Percentiles rank a stretch among this genome's conserved stretches.
Conservation (phyloP, 37 sponge, comb jelly and placozoan genomes). For the Beroe forskalii region DNA sequence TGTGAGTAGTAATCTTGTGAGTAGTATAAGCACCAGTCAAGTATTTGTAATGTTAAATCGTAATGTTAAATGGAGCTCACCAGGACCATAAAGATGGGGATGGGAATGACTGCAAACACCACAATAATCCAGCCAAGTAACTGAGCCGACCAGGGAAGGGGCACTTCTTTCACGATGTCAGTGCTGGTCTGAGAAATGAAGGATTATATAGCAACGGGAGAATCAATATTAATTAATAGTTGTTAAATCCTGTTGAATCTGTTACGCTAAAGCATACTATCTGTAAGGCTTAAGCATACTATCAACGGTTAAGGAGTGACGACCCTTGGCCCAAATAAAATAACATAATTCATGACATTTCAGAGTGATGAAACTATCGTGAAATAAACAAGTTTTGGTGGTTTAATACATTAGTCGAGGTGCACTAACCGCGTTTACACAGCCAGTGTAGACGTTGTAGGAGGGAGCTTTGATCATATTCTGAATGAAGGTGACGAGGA, state of each 20-base stretch:
- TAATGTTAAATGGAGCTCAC: too few relatives aligned
- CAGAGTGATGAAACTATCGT: too few relatives aligned
- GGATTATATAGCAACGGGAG: too few relatives aligned
- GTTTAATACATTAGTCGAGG: not conserved
- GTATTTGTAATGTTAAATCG: not conserved
- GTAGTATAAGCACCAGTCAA: not conserved
- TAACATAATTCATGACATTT: too few relatives aligned
- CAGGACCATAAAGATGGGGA: constrained; percentile 75
- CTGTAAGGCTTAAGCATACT: too few relatives aligned
- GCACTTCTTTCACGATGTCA: not conserved
- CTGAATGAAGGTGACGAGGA: constrained; percentile 72
- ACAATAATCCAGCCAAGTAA: constrained; percentile 77
- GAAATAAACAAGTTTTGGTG: too few relatives aligned
- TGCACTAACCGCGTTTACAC: constrained; percentile 7
- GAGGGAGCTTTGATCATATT: constrained; percentile 71
- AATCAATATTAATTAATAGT: too few relatives aligned
- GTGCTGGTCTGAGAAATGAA: not conserved
- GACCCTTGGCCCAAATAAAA: too few relatives aligned
- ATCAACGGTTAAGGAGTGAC: too few relatives aligned
- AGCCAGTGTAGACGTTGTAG: constrained; percentile 66
- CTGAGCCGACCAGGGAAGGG: constrained; percentile 79
- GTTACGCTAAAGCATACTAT: too few relatives aligned
- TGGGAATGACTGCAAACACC: constrained; percentile 70
- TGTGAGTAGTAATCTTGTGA: too few relatives aligned
- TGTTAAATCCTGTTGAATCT: too few relatives aligned